Evolutionary conservation across 2,113 vertebrate species (phyloP), one percentile per base, ranked within the genome.

Genomic region (Pyxicephalus adspersus): DNA sequence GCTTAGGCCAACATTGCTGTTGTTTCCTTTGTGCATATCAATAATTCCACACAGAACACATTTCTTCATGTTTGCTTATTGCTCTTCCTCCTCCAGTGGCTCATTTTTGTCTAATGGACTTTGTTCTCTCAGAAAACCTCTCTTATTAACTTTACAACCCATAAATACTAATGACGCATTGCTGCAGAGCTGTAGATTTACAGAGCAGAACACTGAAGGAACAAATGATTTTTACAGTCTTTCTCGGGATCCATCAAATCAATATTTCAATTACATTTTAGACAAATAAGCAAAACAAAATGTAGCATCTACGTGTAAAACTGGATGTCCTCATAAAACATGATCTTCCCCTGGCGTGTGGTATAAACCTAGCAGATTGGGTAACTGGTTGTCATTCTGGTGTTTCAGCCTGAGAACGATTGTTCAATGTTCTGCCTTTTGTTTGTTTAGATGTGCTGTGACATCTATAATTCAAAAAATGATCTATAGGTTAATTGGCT

Each of bases 211-310:
- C 11, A 20, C 5, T 45, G 7, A 17, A 29, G 19, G 72, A 61
- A 26, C 3, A 5, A 38, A 64, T 50, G 58, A 64, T 20, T 76
- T 70, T 64, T 76, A 50, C 18, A 25, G 23, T 28, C 18, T 45
- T 61, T 26, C 74, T 76, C 23, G 19, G 19, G 74, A 76, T 64
- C 64, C 57, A 61, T 61, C 72, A 63, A 64, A 76, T 76, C 74
- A 76, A 76, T 76, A 64, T 76, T 76, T 64, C 74, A 50, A 29
- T 64, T 51, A 63, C 34, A 51, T 76, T 64, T 51, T 64, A 63
- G 74, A 76, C 17, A 51, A 76, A 76, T 76, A 64, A 76, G 74
- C 74, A 76, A 34, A 63, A 76, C 16, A 76, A 23, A 76, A 51
- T 26, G 19, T 50, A 51, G 9, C 60, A 51, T 29, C 17, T 61